Percentiles rank a stretch among this genome's conserved stretches.
phyloP scores from a whole-genome alignment of 23 tunicate species.

The Aplidium turbinatum region DNA sequence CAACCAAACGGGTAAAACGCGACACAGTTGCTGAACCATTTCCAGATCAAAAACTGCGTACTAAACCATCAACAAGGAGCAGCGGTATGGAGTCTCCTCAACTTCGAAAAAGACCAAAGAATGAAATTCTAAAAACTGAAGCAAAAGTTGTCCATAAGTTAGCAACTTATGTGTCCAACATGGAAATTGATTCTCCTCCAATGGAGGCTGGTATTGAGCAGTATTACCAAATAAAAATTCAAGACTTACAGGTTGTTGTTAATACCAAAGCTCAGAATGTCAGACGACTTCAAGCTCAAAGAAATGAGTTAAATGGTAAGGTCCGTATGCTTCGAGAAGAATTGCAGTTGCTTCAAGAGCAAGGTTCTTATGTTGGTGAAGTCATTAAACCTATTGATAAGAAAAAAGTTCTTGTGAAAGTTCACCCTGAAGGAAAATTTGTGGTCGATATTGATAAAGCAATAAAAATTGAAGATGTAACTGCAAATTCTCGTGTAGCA shows the following conservation, averaged over 20 bases:
- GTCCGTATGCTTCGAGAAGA: conserved; percentile 92
- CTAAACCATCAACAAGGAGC: conserved; percentile 8
- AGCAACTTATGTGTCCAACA: conserved; percentile 60
- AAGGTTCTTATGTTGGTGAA: conserved; percentile 94
- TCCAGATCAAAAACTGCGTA: background rate
- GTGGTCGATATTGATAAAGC: conserved; percentile 91
- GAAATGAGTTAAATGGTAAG: conserved; percentile 88
- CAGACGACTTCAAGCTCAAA: conserved; percentile 88
- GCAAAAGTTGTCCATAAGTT: conserved; percentile 58
- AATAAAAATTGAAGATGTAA: conserved; percentile 93
- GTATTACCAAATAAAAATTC: conserved; percentile 81
- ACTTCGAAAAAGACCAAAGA: conserved; percentile 11
- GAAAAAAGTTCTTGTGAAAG: conserved; percentile 90
- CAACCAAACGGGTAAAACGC: conserved; percentile 8
- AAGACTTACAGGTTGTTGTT: conserved; percentile 78
- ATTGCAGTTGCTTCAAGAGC: conserved; percentile 91
- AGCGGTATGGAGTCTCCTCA: conserved; percentile 21
- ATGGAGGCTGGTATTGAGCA: conserved; percentile 84
- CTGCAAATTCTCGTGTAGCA: conserved; percentile 88
- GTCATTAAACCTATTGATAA: conserved; percentile 94
- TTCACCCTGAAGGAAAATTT: conserved; percentile 97
- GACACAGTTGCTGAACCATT: background rate
- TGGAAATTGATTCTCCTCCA: conserved; percentile 78
- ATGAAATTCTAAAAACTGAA: conserved; percentile 38
- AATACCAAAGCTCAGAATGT: conserved; percentile 89